A percentile compares a stretch with the other conserved stretches of the same genome.
Conservation (phyloP, 2,113 vertebrate genomes). For the Sebastes schlegelii region DNA sequence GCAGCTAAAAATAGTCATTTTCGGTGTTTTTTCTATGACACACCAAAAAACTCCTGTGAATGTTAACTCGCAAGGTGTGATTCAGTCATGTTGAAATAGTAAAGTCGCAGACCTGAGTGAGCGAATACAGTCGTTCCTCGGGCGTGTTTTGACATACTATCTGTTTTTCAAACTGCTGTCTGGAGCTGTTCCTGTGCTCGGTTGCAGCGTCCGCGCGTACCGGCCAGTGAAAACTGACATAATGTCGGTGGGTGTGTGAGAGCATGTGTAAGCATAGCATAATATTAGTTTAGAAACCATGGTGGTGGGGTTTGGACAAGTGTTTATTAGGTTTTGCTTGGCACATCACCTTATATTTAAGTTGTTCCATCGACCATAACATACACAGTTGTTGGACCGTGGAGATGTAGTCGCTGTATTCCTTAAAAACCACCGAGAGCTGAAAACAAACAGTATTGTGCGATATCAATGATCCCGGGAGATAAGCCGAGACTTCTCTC, state of each 20-base stretch:
- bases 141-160: constrained; percentile 64
- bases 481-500: constrained; percentile 38
- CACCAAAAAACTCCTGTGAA: constrained; percentile 40
- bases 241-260: constrained; percentile 54
- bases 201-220: constrained; percentile 57
- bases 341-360: constrained; percentile 74
- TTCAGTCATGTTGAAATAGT: constrained; percentile 52
- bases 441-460: constrained; percentile 51
- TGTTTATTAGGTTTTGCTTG: constrained; percentile 79
- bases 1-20: constrained; percentile 64
- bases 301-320: constrained; percentile 64
- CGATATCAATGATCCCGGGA: constrained; percentile 49
- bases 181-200: constrained; percentile 67
- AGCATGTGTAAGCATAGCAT: constrained; percentile 62
- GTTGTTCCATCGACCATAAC: constrained; percentile 72
- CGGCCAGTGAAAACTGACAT: constrained; percentile 65
- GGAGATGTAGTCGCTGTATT: constrained; percentile 54
- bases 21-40: constrained; percentile 55
- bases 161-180: constrained; percentile 63
- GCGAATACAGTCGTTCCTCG: constrained; percentile 48
- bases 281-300: constrained; percentile 75
- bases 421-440: constrained; percentile 46
- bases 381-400: constrained; percentile 57
- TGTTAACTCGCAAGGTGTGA: constrained; percentile 39
- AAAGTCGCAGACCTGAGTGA: constrained; percentile 53